These are phyloP conservation scores for Darevskia nairensis DNA, from an alignment of 2,797 vertebrate species.

Conservation along the genomic window DNA sequence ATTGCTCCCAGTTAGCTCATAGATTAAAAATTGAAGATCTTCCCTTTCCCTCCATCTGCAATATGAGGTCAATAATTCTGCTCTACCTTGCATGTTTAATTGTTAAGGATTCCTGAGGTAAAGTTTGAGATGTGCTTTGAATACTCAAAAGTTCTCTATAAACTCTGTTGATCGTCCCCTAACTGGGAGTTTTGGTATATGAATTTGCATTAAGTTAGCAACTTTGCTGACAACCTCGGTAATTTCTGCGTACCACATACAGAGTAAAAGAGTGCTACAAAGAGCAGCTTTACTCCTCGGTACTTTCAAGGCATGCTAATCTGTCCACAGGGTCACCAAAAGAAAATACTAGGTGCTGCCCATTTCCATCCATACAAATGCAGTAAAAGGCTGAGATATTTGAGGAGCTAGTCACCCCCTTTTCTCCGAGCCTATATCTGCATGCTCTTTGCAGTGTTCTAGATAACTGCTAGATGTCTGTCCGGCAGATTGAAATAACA, in stretches of 20 bases:
- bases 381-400: background rate
- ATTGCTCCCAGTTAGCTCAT: background rate
- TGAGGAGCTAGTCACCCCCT: background rate
- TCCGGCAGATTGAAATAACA: too few relatives aligned
- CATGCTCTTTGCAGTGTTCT: too few relatives aligned
- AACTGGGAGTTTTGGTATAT: background rate
- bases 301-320: background rate
- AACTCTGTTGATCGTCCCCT: background rate
- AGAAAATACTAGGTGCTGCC: background rate
- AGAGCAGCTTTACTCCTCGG: background rate
- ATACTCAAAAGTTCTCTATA: background rate
- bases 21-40: background rate
- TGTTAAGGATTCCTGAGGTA: background rate
- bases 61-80: too few relatives aligned
- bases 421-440: too few relatives aligned
- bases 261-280: background rate
- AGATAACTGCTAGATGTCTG: too few relatives aligned
- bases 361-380: background rate
- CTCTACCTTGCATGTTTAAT: background rate
- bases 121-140: background rate
- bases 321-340: background rate
- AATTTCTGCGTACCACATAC: background rate
- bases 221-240: background rate
- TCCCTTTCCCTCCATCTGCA: background rate
- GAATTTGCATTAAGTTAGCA: background rate